Evolutionary conservation across 2,888 invertebrate species (phyloP), one percentile per base, ranked within the genome.

Genomic region (Rhogogaster chlorosoma): DNA sequence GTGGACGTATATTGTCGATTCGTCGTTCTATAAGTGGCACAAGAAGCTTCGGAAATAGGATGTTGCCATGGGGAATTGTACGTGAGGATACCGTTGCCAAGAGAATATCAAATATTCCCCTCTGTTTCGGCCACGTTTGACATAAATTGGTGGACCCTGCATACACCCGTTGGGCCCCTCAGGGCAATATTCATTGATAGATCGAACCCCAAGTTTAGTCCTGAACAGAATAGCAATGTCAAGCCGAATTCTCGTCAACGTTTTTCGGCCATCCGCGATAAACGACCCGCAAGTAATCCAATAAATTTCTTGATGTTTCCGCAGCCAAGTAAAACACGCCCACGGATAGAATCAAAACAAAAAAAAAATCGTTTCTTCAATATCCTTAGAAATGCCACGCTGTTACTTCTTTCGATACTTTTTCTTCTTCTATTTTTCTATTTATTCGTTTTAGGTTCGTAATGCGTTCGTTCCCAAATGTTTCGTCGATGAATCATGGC

Each of bases 101-200:
- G 36, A 80, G 80, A 80, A 80, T 80, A 80, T 80, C 80, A 80
- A 80, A 80, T 57, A 61, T 61, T n/a, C 10, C 42, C 38, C 71
- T 73, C 38, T 77, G 77, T 77, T 77, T 77, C 53, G 77, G 32
- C 77, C 61, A 57, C 80, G 61, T 80, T 80, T 80, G 36, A 80
- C 15, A 80, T 61, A 80, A 80, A 80, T 80, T 80, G 80, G 57
- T 36, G 57, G 22, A 80, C 38, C 32, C 38, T 61, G 61, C 38
- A 80, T n/a, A 22, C 61, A 22, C 61, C 80, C 57, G 61, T 38
- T 32, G 36, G 38, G 26, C 38, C 49, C 38, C 61, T 61, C 38
- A 36, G 80, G 80, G 61, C 61, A 80, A 80, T 57, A 61, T 80
- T 80, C 80, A 80, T 61, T 80, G 80, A 80, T 80, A 80, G 80